These are phyloP conservation scores for Odontamblyopus lacepedii DNA, from an alignment of 2,797 vertebrate genomes.

Conservation along the genomic window DNA sequence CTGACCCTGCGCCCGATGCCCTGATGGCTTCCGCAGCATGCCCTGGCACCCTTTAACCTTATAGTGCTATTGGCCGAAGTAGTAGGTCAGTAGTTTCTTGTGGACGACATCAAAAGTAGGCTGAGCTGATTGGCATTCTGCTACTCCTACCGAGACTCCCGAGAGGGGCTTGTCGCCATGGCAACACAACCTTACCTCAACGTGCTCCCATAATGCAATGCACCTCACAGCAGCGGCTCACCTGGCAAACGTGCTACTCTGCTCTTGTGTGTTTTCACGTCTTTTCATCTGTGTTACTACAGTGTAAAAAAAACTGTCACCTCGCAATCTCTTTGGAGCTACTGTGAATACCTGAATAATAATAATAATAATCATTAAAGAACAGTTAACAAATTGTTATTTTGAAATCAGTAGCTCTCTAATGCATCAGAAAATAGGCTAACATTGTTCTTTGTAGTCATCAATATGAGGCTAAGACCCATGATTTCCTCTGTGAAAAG, in stretches of 20 bases:
- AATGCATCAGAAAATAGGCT: neutral
- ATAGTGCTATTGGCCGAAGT: conserved; percentile 16
- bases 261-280: conserved; percentile 2
- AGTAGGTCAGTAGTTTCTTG: conserved; percentile 51
- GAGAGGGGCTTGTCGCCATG: conserved; percentile 61
- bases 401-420: neutral
- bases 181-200: conserved; percentile 65
- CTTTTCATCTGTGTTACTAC: conserved; percentile 17
- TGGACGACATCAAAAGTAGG: conserved; percentile 53
- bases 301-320: neutral
- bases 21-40: conserved; percentile 57
- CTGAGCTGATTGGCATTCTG: conserved; percentile 49
- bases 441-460: neutral
- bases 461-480: no score
- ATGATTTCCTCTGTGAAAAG: no score
- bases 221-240: conserved; percentile 41
- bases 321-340: neutral
- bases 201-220: conserved; percentile 51
- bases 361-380: neutral
- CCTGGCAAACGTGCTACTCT: conserved; percentile 38
- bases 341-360: no score
- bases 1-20: conserved; percentile 26
- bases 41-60: conserved; percentile 24
- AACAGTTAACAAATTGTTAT: neutral
- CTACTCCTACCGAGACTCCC: conserved; percentile 46